Evolutionary conservation across 2,888 invertebrate genomes (phyloP), one percentile per base, ranked within the genome.

Genomic region (Leptopilina syphax): DNA sequence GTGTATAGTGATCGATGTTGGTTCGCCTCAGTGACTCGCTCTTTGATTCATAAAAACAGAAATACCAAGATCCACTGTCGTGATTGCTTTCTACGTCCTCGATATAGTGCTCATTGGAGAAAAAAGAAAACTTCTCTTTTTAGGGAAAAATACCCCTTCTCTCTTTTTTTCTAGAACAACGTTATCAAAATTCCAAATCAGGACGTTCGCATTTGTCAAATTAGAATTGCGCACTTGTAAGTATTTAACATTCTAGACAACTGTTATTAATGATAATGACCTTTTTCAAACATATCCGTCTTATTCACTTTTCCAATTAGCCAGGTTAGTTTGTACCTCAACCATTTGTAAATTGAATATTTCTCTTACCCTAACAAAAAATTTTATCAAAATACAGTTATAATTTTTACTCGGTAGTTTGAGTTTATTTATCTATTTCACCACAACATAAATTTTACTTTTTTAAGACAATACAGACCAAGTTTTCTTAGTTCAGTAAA

Each of bases 81-180:
- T 8, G 65, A 68, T 34, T 76, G 67, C 81, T 81, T 81, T 80
- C 81, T 81, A 78, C 68, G 81, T 68, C 81, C 79, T 76, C 79
- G 24, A 79, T 81, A 67, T 47, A 47, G 34, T 47, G 9, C 7
- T 9, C 44, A 18, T 12, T n/a, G 10, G 18, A 18, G 65, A n/a
- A 7, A 70, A 70, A 24, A 34, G 24, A 54, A 54, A 34, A 34
- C 34, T 9, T 73, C 54, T 34, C 54, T 8, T 24, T 73, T 73
- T 73, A 73, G 73, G 73, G 57, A 27, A 57, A 73, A 73, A 4
- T 9, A 57, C 27, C 24, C 13, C 7, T 73, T 27, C 27, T 27
- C 73, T 27, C 54, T 34, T 6, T 12, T 13, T 8, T 4, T 34
- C 4, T 34, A 3, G 34, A 13, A 3, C 54, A 34, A 13, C 57